Percentiles rank a stretch among this genome's conserved stretches.
Evolutionary conservation across 2,113 vertebrate genomes (phyloP).

Genomic region (Gasterosteus nipponicus): DNA sequence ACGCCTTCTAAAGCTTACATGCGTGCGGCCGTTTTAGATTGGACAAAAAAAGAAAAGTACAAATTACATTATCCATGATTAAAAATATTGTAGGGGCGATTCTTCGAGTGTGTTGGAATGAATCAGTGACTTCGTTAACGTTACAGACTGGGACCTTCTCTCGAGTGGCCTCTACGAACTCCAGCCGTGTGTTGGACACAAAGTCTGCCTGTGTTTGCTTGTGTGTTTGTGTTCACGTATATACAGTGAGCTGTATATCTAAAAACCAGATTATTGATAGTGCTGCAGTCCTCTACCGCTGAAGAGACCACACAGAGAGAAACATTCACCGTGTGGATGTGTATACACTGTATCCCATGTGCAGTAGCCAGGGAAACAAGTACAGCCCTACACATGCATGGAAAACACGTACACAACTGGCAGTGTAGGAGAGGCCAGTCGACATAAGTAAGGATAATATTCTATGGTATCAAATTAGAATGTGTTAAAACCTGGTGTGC

Average conservation of each 20-base stretch:
- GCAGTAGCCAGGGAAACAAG: conserved; percentile 26
- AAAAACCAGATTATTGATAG: conserved; percentile 53
- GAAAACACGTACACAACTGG: conserved; percentile 24
- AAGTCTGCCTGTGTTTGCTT: conserved; percentile 32
- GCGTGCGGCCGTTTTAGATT: neutral
- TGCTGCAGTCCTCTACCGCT: conserved; percentile 41
- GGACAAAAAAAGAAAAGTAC: neutral
- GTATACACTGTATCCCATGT: conserved; percentile 33
- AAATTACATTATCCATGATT: neutral
- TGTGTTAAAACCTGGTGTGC: conserved; percentile 1
- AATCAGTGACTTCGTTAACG: conserved; percentile 58
- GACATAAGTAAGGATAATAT: neutral
- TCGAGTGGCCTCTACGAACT: conserved; percentile 55
- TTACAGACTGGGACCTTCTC: conserved; percentile 50
- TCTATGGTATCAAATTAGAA: neutral
- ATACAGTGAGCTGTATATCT: conserved; percentile 31
- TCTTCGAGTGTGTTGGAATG: conserved; percentile 33
- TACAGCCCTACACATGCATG: conserved; percentile 8
- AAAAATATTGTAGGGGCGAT: conserved; percentile 9
- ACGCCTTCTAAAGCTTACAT: neutral
- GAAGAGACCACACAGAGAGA: conserved; percentile 68
- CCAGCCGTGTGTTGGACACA: conserved; percentile 60
- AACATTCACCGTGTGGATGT: conserved; percentile 20
- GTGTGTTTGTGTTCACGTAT: conserved; percentile 30
- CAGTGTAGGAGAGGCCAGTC: neutral